These are phyloP conservation scores for Pangasius krempfi DNA, from an alignment of 2,797 vertebrate species.

Conservation along the genomic window DNA sequence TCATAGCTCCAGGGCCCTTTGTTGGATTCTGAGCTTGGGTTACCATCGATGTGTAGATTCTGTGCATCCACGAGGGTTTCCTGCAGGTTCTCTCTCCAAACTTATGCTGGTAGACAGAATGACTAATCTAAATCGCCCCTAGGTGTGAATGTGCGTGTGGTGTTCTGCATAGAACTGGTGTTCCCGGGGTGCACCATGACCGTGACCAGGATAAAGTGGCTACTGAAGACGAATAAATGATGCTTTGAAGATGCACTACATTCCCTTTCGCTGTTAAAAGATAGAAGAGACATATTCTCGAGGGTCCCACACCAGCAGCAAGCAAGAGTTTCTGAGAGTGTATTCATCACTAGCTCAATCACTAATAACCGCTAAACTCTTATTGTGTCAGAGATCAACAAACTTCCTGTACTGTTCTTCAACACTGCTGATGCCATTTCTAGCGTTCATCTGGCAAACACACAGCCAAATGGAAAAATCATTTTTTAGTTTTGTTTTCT, in stretches of 20 bases:
- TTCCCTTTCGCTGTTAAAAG: background rate
- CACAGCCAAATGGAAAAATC: background rate
- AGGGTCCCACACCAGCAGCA: background rate
- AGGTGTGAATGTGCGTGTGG: background rate
- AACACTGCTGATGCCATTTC: background rate
- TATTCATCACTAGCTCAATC: background rate
- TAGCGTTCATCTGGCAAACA: constrained; percentile 2
- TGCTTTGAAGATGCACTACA: background rate
- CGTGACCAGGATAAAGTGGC: background rate
- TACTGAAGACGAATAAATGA: background rate
- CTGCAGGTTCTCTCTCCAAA: background rate
- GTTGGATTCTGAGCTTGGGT: background rate
- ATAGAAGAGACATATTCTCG: background rate
- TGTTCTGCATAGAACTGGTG: background rate
- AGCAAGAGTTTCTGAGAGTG: background rate
- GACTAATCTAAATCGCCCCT: background rate
- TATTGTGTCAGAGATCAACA: background rate
- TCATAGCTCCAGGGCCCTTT: background rate
- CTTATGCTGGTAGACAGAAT: background rate
- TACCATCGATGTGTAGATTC: background rate
- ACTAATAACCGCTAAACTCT: background rate
- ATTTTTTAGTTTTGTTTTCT: background rate
- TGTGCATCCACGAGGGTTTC: background rate
- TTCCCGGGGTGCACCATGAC: background rate
- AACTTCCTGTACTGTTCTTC: background rate